Evolutionary conservation across 2,113 vertebrate genomes (phyloP).

Genomic region (Hippocampus barbouri): DNA sequence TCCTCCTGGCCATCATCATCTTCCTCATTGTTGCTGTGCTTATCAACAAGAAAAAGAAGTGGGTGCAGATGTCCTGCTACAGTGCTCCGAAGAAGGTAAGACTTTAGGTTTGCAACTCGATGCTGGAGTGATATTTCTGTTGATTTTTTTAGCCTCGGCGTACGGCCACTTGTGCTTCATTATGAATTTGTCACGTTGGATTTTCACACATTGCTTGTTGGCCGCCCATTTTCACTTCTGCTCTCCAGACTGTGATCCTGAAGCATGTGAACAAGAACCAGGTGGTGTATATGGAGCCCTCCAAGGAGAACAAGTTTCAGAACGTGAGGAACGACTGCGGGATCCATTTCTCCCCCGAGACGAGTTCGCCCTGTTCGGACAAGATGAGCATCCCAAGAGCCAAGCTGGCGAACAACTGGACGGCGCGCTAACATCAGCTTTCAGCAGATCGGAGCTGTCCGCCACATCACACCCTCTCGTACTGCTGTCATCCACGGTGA

Average conservation of each 20-base stretch:
- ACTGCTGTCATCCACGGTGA: conserved; percentile 41
- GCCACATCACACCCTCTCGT: conserved; percentile 36
- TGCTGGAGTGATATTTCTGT: neutral
- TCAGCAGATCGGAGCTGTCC: conserved; percentile 40
- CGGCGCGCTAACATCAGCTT: conserved; percentile 51
- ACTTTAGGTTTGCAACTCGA: neutral
- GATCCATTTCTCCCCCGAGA: conserved; percentile 68
- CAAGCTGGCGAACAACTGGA: conserved; percentile 69
- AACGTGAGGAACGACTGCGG: conserved; percentile 72
- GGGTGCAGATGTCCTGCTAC: conserved; percentile 81
- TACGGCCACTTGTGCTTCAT: too few species aligned
- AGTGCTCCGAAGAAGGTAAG: conserved; percentile 78
- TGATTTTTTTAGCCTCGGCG: too few species aligned
- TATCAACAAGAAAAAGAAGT: conserved; percentile 77
- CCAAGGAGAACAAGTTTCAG: conserved; percentile 75
- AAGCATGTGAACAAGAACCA: conserved; percentile 77
- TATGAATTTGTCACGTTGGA: neutral
- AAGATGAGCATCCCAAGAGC: conserved; percentile 75
- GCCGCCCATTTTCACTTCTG: neutral
- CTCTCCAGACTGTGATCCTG: conserved; percentile 71
- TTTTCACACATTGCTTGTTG: neutral
- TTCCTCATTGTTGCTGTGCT: conserved; percentile 71
- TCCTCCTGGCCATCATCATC: conserved; percentile 74
- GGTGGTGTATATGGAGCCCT: conserved; percentile 76
- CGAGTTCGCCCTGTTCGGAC: conserved; percentile 59